Percentiles rank a stretch among this genome's conserved stretches.
Evolutionary conservation across 1,140 invertebrate genomes (phyloP).

Genomic region (Euura saliciscinereae): DNA sequence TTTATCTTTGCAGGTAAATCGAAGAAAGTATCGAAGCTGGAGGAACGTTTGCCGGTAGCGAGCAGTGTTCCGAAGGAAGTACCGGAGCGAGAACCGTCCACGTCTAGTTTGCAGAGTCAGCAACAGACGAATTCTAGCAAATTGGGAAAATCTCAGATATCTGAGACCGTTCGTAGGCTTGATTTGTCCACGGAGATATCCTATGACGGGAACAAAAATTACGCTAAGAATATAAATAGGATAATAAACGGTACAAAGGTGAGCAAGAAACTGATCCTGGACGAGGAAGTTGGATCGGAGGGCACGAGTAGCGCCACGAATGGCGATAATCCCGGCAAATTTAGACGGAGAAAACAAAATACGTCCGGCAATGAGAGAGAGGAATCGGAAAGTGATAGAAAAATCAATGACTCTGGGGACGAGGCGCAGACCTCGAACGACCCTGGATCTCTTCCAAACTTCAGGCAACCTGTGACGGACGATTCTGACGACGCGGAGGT

Average conservation of each 20-base stretch:
- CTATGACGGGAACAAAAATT: slow-evolving; percentile 54
- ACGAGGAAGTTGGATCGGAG: slow-evolving; percentile 18
- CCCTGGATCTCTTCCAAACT: not conserved
- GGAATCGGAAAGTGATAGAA: not conserved
- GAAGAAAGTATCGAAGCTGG: slow-evolving; percentile 27
- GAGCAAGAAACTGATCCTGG: slow-evolving; percentile 37
- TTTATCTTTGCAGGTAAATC: slow-evolving; percentile 38
- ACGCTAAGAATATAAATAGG: slow-evolving; percentile 40
- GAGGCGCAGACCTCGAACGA: not conserved
- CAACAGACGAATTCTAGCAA: slow-evolving; percentile 21
- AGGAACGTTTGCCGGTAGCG: slow-evolving; percentile 17
- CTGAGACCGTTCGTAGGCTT: slow-evolving; percentile 29
- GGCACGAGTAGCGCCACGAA: not conserved
- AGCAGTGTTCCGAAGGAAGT: not conserved
- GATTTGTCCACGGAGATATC: slow-evolving; percentile 33
- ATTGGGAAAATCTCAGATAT: slow-evolving; percentile 25
- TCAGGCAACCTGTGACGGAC: not conserved
- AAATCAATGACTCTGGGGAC: not conserved
- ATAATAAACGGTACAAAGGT: slow-evolving; percentile 46
- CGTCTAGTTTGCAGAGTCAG: slow-evolving; percentile 25
- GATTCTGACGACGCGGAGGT: not conserved
- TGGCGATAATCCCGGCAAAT: not conserved
- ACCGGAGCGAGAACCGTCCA: slow-evolving; percentile 31
- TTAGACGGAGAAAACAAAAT: not conserved
- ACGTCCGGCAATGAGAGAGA: not conserved